Base-by-base conservation (phyloP, 1,140 invertebrate species). In the Drosophila melanica region DNA sequence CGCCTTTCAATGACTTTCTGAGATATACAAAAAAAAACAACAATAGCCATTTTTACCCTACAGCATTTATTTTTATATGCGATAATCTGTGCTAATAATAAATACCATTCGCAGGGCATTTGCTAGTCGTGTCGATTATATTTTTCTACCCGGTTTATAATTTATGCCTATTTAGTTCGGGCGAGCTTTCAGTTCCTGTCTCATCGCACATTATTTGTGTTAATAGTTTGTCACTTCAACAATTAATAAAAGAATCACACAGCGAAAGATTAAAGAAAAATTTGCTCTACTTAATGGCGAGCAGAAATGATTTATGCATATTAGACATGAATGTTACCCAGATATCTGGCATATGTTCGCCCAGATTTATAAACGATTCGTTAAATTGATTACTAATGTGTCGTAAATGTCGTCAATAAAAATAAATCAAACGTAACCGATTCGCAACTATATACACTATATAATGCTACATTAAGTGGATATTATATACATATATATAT, bases 181-280 rank as follows among this genome's bases (percentile, higher is more conserved):
- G 48, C 51, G 33, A 57, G 60, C 44, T 65, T 65, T 65, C 62
- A 65, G 62, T 71, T 71, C 53, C 68, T 71, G 67, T 55, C 60
- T 35, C 51, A 71, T 66, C 62, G 44, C 68, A 58, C 62, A 69
- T 63, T 63, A 69, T 37, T 50, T 69, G 58, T 54, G 66, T 69
- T 69, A 69, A 69, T 69, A 69, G 66, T 63, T 69, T 63, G 66
- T 67, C 69, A 67, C 57, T 72, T 58, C 54, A 72, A 67, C 69
- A 72, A 67, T 72, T 72, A 67, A 67, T 66, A 67, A 72, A 59
- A 67, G 67, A 59, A 66, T 58, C 69, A 67, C 63, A 54, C 18
- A 50, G 54, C 39, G 18, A 67, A 66, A 55, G 63, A 72, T 67
- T 67, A 67, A 72, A 59, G 3, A 66, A 53, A 53, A 71, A 51